Evolutionary conservation across 2,113 vertebrate species (phyloP).

Genomic region (Eurypyga helias): DNA sequence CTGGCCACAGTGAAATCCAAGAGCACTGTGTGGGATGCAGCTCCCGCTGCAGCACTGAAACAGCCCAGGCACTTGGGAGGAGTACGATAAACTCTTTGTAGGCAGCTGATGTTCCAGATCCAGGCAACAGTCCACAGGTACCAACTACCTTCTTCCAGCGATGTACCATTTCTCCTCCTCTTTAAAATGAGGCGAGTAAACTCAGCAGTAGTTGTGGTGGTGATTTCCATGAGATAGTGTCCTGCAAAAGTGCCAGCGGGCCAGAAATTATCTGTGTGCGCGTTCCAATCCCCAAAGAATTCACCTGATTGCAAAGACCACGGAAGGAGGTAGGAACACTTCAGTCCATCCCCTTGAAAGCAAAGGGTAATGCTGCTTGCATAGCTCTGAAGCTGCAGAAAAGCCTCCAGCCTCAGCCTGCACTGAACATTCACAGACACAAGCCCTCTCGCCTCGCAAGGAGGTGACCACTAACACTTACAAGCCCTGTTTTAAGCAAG

Average conservation of each 20-base stretch:
- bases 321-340: constrained; percentile 11
- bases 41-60: not conserved
- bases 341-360: not conserved
- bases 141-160: not conserved
- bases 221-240: not conserved
- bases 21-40: not conserved
- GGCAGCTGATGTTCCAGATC: not conserved
- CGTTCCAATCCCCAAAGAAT: not conserved
- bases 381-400: not conserved
- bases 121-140: not conserved
- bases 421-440: not conserved
- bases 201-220: not conserved
- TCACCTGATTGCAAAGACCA: not conserved
- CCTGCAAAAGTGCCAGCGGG: not conserved
- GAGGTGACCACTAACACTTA: not conserved
- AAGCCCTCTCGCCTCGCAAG: not conserved
- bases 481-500: not conserved
- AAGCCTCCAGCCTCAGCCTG: not conserved
- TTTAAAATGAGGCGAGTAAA: not conserved
- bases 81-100: not conserved
- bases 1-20: not conserved
- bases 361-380: not conserved
- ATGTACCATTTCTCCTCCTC: not conserved
- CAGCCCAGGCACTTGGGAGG: not conserved
- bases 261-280: not conserved